Evolutionary conservation across 2,888 invertebrate species (phyloP), one percentile per base, ranked within the genome.

Genomic region (Drosophila quinaria): DNA sequence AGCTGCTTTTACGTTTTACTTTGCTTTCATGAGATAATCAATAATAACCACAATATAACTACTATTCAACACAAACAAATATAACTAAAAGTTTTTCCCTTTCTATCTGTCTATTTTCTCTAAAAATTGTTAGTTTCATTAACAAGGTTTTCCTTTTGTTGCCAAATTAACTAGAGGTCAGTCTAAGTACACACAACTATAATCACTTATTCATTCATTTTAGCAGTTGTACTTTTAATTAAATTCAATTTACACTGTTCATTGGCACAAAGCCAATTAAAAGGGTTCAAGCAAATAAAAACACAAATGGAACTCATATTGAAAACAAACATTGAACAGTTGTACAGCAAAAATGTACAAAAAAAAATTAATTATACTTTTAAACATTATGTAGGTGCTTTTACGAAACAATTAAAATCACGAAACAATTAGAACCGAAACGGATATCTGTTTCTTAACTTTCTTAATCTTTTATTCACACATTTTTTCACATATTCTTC

Each of bases 21-120:
- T 46, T 35, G 15, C 47, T 44, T 13, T 29, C 35, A 44, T 39
- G 8, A 25, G 37, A 44, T 51, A 78, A 73, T 73, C 73, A 68
- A 78, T 78, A 66, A 59, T 15, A 10, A 8, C 31, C 37, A 35
- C 46, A 41, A 10, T 42, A 61, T 46, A 54, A 13, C 35, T 47
- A 19, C 1, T 29, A 47, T 22, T 46, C 1, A n/a, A 25, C 33
- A 35, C 10, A 58, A 15, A 37, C 25, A 35, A 22, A 33, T 31
- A 11, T 22, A 25, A 37, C 22, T 15, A 10, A 15, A 2, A 15
- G 4, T 10, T 4, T 37, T 4, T 8, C 3, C 11, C 6, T 29
- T 8, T 29, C 25, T 4, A 15, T 15, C 11, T 25, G 17, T 33
- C 10, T 11, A 3, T 47, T 6, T 19, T 2, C 29, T 22, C 3